Evolutionary conservation across 2,888 invertebrate species (phyloP), one percentile per base, ranked within the genome.

Genomic region (Enchytraeus crypticus): DNA sequence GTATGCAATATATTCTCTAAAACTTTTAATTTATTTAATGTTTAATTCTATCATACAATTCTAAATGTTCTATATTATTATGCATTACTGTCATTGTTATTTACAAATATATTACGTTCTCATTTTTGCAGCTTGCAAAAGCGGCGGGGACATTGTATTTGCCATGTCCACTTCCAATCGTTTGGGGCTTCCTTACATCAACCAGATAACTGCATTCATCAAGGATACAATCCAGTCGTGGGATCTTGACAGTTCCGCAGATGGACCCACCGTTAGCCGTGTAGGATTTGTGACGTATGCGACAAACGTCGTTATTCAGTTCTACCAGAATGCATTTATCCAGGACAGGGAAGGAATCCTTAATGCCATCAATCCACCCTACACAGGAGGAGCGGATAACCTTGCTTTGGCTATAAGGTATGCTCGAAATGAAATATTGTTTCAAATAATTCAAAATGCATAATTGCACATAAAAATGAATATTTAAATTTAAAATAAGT

Each of bases 91-190:
- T n/a, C n/a, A n/a, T n/a, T n/a, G n/a, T n/a, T n/a, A n/a, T n/a
- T n/a, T n/a, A n/a, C n/a, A n/a, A n/a, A n/a, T n/a, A n/a, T n/a
- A n/a, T n/a, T n/a, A n/a, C n/a, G n/a, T n/a, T n/a, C n/a, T n/a
- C n/a, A n/a, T n/a, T n/a, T n/a, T n/a, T n/a, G n/a, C 67, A 73
- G 73, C 66, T 53, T 74, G 74, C 58, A 58, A 62, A 45, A 56
- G 57, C 2, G 49, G 66, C 23, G 71, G 71, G 2, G 75, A 75
- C 60, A 65, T 75, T 11, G 71, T 74, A 1, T 72, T 75, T 60
- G 69, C 74, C 14, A 61, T 76, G 38, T 75, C 75, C 60, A 68
- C 72, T 3, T 75, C 75, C 1, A 73, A 73, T 21, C 73, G 74
- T 65, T 72, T 76, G 5, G 74, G 73, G 29, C 67, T 71, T 56